Evolutionary conservation across 1,140 invertebrate species (phyloP), one percentile per base, ranked within the genome.

Genomic region (Drosophila grimshawi): DNA sequence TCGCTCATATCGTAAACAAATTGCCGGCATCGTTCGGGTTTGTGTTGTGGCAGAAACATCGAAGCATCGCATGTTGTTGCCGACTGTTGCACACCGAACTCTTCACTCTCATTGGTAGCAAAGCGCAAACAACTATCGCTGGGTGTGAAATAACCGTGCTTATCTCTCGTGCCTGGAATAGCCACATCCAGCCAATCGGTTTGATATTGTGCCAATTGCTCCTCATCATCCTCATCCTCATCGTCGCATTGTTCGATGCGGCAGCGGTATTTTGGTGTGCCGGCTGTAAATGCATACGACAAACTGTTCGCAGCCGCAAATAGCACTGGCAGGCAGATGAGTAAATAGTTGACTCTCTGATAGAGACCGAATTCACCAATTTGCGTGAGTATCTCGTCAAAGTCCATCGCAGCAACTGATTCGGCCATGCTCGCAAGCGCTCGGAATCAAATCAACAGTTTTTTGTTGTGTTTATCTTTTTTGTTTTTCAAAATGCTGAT

Each of bases 271-370:
- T 88, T 82, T 5, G 94, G 94, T 19, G 92, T 90, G 62, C 94
- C 94, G 27, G 94, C 94, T 4, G 94, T 94, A 79, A 95, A 95
- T 5, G 94, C 94, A 80, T 95, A 95, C 10, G 93, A 94, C 7
- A 95, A 91, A 91, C 94, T 95, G 75, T 94, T 94, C 5, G 94
- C 94, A 6, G 94, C 94, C 11, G 88, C 93, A 78, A 94, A 94
- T 41, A 95, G 82, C 27, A 95, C 94, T 5, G 94, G 94, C 32
- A 94, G 73, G 81, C 94, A 94, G 7, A 95, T 91, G n/a, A 95
- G 86, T 29, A 94, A 61, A 71, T 94, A 95, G 41, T 93, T 94
- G 5, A 85, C 92, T 45, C 93, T 93, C 86, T 95, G 94, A 80
- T 93, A 95, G 11, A 88, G 91, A 7, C 94, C 94, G 62, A 95